Conservation (phyloP, 2,888 invertebrate genomes). For the Eupelmus urozonus region DNA sequence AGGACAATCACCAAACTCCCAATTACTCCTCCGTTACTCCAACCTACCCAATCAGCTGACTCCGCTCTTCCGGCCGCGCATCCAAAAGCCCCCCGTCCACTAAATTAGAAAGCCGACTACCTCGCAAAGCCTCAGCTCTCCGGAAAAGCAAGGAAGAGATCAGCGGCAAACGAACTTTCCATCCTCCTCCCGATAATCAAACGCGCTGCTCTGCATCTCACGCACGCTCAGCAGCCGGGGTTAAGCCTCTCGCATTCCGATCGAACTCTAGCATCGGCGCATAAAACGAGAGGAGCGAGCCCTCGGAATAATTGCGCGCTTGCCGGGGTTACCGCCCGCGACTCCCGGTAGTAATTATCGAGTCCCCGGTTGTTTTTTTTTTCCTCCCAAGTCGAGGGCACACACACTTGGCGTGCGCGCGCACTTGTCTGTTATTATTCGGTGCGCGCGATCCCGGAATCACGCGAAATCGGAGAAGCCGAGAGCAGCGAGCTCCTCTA, state of each 20-base stretch:
- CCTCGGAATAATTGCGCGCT: conserved; percentile 75
- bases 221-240: too few relatives aligned
- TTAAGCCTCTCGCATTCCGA: too few relatives aligned
- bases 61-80: too few relatives aligned
- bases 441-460: conserved; percentile 65
- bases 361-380: conserved; percentile 54
- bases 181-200: background rate
- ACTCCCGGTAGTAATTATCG: conserved; percentile 78
- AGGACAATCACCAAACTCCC: too few relatives aligned
- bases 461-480: conserved; percentile 55
- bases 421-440: conserved; percentile 73
- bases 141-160: too few relatives aligned
- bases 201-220: too few relatives aligned
- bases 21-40: too few relatives aligned
- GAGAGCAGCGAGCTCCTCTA: background rate
- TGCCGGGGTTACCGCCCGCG: conserved; percentile 74
- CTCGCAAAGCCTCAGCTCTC: too few relatives aligned
- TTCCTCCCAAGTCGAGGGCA: conserved; percentile 40
- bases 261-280: too few relatives aligned
- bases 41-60: too few relatives aligned
- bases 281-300: conserved; percentile 17
- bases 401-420: conserved; percentile 47
- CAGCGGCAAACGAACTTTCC: conserved; percentile 6
- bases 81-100: too few relatives aligned
- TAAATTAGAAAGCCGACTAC: too few relatives aligned